Evolutionary conservation across 2,797 vertebrate species (phyloP).

Genomic region (Esox lucius): DNA sequence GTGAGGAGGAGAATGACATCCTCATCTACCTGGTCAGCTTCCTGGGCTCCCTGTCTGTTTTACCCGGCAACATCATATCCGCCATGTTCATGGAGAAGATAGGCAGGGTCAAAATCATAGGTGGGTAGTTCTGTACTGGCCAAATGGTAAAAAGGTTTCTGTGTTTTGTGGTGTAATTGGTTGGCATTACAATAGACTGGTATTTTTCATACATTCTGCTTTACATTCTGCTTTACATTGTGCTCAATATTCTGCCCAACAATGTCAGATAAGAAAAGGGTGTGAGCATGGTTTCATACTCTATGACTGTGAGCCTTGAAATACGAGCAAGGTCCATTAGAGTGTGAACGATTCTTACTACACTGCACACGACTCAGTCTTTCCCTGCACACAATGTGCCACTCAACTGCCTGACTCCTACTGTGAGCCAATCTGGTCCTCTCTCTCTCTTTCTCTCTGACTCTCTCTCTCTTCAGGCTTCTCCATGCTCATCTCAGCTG

Average conservation of each 20-base stretch:
- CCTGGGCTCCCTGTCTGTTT: slow-evolving; percentile 89
- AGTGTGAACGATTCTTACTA: not conserved
- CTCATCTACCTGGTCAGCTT: slow-evolving; percentile 97
- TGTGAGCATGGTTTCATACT: not conserved
- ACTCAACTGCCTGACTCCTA: not conserved
- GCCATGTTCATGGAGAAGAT: slow-evolving; percentile 94
- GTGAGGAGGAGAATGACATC: slow-evolving; percentile 86
- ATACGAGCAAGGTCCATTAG: not conserved
- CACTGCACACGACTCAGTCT: not conserved
- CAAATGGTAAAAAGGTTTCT: not conserved
- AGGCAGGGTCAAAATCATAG: slow-evolving; percentile 92
- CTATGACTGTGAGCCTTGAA: not conserved
- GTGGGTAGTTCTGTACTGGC: slow-evolving; percentile 66
- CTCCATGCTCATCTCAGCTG: slow-evolving; percentile 92
- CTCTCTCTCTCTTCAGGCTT: slow-evolving; percentile 67
- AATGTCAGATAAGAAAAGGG: not conserved
- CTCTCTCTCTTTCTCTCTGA: not conserved
- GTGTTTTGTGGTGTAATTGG: not conserved
- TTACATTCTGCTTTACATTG: not conserved
- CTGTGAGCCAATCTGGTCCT: not conserved
- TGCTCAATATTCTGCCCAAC: not conserved
- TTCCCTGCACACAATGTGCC: not conserved
- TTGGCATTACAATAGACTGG: not conserved
- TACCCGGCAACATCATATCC: slow-evolving; percentile 95
- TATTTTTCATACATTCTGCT: not conserved